Evolutionary conservation across 2,113 vertebrate genomes (phyloP), one percentile per base, ranked within the genome.

Genomic region (Heloderma charlesbogerti): DNA sequence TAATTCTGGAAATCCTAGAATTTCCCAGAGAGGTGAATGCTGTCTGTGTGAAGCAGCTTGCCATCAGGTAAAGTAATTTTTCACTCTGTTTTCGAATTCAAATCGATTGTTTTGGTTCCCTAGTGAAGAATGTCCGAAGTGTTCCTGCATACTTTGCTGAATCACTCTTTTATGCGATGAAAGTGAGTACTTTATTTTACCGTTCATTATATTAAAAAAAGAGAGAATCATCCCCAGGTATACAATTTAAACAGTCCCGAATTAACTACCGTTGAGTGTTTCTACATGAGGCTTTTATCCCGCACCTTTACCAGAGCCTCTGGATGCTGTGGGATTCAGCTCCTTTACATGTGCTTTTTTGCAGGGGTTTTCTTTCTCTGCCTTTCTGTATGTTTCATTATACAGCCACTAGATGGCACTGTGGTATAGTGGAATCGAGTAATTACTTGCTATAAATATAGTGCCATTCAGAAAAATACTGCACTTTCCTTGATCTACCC

Each of bases 71-170:
- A 37, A 85, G 2, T 54, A 37, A 40, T 67, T 69, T 81, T 80
- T 8, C 6, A 25, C 57, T 71, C 3, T 27, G 40, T 63, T 88
- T 88, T 67, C 43, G 69, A 15, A 48, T 34, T 27, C 27, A 84
- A 15, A 75, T 67, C 20, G 43, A 69, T 45, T 84, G 51, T 89
- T 74, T 86, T 79, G 5, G 12, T 78, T 93, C 86, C 91, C 91
- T 34, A 99, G 99, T 99, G 94, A 99, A 99, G 94, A 99, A 98
- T 90, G 92, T 97, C 87, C 97, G 97, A 89, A 98, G 98, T 2
- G 95, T 99, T 57, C 99, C 99, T 66, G 97, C 96, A 34, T 99
- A 98, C 95, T 98, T 99, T 86, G 99, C 99, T 1, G 98, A 99
- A 93, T 92, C 94, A 2, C 96, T 99, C 0, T 98, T 98, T 94